phyloP scores from a whole-genome alignment of 2,888 invertebrate genomes.

The Xylota sylvarum region DNA sequence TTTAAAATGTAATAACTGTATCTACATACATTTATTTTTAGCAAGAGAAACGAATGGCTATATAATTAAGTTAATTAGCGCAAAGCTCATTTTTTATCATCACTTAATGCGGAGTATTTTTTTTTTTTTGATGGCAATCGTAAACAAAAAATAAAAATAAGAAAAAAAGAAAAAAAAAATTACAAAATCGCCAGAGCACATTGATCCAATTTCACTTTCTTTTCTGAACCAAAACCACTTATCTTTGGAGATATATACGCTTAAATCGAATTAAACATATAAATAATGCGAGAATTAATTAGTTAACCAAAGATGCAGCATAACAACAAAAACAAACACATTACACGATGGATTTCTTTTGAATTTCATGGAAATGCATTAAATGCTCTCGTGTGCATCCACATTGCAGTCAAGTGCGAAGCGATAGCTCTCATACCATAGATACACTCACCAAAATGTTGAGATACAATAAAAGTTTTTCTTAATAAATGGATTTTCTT shows the following conservation, averaged over 20 bases:
- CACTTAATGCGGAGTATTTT: slow-evolving; percentile 10
- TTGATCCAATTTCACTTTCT: slow-evolving; percentile 66
- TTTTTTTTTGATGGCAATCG: slow-evolving; percentile 1
- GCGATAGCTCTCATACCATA: slow-evolving; percentile 15
- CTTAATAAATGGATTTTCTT: slow-evolving; percentile 18
- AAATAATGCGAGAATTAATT: slow-evolving; percentile 46
- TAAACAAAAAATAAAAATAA: background rate
- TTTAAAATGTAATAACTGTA: background rate
- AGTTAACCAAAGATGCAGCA: slow-evolving; percentile 3
- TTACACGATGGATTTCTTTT: background rate
- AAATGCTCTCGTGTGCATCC: slow-evolving; percentile 59
- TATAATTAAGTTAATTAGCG: slow-evolving; percentile 36
- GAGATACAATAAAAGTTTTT: slow-evolving; percentile 17
- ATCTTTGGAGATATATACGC: background rate
- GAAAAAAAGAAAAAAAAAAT: background rate
- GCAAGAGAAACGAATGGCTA: slow-evolving; percentile 10
- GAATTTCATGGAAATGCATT: slow-evolving; percentile 13
- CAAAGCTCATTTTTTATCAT: slow-evolving; percentile 26
- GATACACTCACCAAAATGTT: slow-evolving; percentile 15
- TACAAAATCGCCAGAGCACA: slow-evolving; percentile 31
- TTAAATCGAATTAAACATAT: slow-evolving; percentile 32
- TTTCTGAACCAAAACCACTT: slow-evolving; percentile 30
- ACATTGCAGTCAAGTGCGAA: slow-evolving; percentile 34
- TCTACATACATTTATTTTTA: background rate
- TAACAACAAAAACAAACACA: background rate